phyloP scores from a whole-genome alignment of 1,140 invertebrate genomes.

The Chironomus tepperi region DNA sequence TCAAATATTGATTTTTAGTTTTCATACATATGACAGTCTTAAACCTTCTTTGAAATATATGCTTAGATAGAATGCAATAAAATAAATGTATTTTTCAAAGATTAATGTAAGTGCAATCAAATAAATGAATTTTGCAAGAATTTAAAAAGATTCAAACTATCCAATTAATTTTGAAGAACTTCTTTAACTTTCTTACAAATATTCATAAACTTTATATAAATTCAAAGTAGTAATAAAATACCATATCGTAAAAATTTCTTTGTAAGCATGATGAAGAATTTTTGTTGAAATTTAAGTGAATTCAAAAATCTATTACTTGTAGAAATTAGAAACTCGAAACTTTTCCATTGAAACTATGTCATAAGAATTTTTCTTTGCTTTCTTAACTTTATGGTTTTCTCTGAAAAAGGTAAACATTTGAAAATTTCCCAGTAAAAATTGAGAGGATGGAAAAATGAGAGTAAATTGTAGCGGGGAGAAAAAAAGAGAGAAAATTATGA shows the following conservation, averaged over 20 bases:
- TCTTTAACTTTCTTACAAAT: neutral
- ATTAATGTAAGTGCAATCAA: neutral
- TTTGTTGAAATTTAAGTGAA: too few relatives aligned
- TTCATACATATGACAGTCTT: neutral
- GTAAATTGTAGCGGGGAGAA: neutral
- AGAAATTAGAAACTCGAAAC: too few relatives aligned
- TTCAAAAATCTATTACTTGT: too few relatives aligned
- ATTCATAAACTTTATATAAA: neutral
- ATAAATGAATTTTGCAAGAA: neutral
- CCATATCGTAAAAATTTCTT: neutral
- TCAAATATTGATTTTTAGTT: neutral
- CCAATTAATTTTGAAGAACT: neutral
- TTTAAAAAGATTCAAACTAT: neutral
- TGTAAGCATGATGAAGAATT: too few relatives aligned
- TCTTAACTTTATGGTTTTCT: neutral
- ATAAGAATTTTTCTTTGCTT: neutral
- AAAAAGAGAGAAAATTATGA: neutral
- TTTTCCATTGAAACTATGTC: neutral
- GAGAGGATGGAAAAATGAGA: neutral
- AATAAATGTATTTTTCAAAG: too few relatives aligned
- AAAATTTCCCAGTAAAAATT: neutral
- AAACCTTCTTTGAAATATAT: too few relatives aligned
- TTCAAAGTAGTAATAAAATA: neutral
- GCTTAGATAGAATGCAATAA: too few relatives aligned
- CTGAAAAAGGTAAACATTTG: constrained; percentile 6